Evolutionary conservation across 2,888 invertebrate genomes (phyloP), one percentile per base, ranked within the genome.

Genomic region (Leptothorax acervorum): DNA sequence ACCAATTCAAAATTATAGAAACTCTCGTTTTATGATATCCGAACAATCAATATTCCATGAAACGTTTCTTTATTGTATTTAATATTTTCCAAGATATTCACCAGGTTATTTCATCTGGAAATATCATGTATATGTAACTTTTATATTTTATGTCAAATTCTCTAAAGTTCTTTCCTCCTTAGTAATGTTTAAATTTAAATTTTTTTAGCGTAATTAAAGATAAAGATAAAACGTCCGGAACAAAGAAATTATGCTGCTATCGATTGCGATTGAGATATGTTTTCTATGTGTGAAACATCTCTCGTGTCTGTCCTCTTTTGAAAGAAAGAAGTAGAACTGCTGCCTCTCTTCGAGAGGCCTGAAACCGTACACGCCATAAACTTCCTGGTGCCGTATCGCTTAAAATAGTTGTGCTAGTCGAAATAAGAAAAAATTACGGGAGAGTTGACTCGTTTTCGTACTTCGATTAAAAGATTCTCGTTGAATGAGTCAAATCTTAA

Each of bases 341-440:
- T 87, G 23, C 85, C 83, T 75, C 85, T 76, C 48, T 48, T 48
- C 57, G 73, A 51, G 73, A 65, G 76, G 81, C 78, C 87, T 78
- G 84, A 90, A 90, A 85, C 82, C 88, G 83, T 87, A 85, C 86
- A 55, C 85, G 90, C 89, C 88, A 85, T 90, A 91, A 92, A 92
- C 91, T 92, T 92, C 92, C 92, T 91, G 92, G 92, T 88, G 90
- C 88, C 84, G 86, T 87, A 88, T 86, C 70, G 89, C 92, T 92
- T 87, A 91, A 92, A 92, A 92, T 92, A 92, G 88, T 91, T 89
- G 62, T 68, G 87, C 63, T 62, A 66, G 66, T 48, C 82, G 82
- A 85, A 74, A 60, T 78, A 79, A 75, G 83, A 86, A 75, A 88
- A 87, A 83, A 51, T 68, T 68, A 28, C 9, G 85, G 83, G 85